Percentiles rank a stretch among this genome's conserved stretches.
Evolutionary conservation across 2,113 vertebrate species (phyloP).

Genomic region (Pachycephala philippinensis): DNA sequence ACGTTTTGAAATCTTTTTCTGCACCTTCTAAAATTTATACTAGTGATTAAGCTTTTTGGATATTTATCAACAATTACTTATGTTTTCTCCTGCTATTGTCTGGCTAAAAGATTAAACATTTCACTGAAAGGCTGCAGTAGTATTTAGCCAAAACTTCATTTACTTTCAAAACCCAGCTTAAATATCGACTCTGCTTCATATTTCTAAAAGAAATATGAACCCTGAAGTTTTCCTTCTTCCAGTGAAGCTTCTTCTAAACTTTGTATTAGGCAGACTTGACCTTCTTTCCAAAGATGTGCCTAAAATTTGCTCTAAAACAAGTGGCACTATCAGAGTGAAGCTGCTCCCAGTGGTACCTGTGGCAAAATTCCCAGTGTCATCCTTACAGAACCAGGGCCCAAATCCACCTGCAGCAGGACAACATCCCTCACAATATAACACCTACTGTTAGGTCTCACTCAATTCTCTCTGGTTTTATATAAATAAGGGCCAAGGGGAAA

Average conservation of each 20-base stretch:
- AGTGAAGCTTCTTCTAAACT: not conserved
- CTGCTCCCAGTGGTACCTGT: not conserved
- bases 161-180: slow-evolving; percentile 8
- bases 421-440: not conserved
- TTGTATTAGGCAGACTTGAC: not conserved
- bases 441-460: not conserved
- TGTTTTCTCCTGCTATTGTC: not conserved
- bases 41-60: slow-evolving; percentile 11
- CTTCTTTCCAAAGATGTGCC: not conserved
- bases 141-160: slow-evolving; percentile 8
- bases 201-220: slow-evolving; percentile 21
- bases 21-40: not conserved
- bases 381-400: not conserved
- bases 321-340: not conserved
- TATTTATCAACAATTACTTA: slow-evolving; percentile 43
- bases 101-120: not conserved
- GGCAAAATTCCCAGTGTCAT: not conserved
- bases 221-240: not conserved
- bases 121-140: not conserved
- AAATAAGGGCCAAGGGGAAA: not conserved
- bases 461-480: not conserved
- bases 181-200: not conserved
- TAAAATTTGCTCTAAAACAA: not conserved
- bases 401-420: not conserved
- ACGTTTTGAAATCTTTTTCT: not conserved